A percentile compares a stretch with the other conserved stretches of the same genome.
Evolutionary conservation across 2,888 invertebrate genomes (phyloP).

Genomic region (Andrena haemorrhoa): DNA sequence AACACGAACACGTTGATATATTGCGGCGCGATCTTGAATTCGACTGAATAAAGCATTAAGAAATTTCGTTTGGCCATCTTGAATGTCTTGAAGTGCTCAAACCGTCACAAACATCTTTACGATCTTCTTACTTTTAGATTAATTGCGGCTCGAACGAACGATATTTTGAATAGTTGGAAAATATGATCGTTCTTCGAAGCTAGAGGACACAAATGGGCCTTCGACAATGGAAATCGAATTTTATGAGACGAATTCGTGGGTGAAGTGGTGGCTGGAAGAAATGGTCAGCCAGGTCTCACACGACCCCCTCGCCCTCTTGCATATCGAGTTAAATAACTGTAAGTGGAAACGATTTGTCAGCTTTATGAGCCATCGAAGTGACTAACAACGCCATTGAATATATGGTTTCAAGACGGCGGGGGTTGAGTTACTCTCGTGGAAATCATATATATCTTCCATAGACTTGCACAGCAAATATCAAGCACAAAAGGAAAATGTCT

Average conservation of each 20-base stretch:
- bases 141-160: neutral
- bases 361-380: constrained; percentile 74
- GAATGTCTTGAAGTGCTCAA: neutral
- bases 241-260: constrained; percentile 1
- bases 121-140: neutral
- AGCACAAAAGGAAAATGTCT: neutral
- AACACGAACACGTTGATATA: constrained; percentile 13
- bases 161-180: neutral
- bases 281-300: constrained; percentile 11
- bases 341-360: constrained; percentile 67
- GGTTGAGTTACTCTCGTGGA: constrained; percentile 24
- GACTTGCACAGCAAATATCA: constrained; percentile 5
- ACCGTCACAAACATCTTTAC: neutral
- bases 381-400: constrained; percentile 70
- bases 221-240: constrained; percentile 1
- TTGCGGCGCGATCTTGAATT: neutral
- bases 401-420: constrained; percentile 44
- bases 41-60: neutral
- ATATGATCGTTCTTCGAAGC: neutral
- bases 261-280: constrained; percentile 5
- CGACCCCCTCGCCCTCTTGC: constrained; percentile 11
- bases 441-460: constrained; percentile 30
- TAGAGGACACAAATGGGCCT: neutral
- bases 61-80: neutral
- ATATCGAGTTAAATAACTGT: constrained; percentile 52